Conservation (phyloP, 2,113 vertebrate species). For the Oryzias melastigma region DNA sequence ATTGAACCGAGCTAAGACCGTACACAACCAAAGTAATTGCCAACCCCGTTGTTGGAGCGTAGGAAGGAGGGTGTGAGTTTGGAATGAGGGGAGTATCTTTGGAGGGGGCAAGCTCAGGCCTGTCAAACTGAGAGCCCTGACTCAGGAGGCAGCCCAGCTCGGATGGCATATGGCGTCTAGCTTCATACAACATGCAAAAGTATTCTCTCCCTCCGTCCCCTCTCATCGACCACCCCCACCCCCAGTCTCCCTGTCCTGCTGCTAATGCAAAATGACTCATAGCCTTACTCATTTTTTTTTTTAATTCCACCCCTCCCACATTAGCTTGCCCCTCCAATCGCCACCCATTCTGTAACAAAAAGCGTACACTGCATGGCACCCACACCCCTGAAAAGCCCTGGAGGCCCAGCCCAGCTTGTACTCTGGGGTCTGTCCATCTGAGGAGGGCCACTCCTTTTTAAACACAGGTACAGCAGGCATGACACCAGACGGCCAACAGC, state of each 20-base stretch:
- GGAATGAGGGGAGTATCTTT: constrained; percentile 42
- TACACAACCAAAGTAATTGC: constrained; percentile 61
- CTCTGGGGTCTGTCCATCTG: constrained; percentile 49
- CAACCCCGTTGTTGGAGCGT: constrained; percentile 44
- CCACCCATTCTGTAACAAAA: constrained; percentile 79
- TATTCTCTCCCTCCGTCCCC: constrained; percentile 81
- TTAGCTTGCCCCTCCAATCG: constrained; percentile 62
- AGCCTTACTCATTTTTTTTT: constrained; percentile 90
- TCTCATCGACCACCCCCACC: constrained; percentile 33
- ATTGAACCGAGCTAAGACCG: constrained; percentile 37
- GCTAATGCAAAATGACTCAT: constrained; percentile 98
- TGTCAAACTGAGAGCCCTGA: constrained; percentile 86
- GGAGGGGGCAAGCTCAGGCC: constrained; percentile 88
- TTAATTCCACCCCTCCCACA: constrained; percentile 8
- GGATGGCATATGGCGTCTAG: constrained; percentile 99
- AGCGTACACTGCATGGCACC: constrained; percentile 79
- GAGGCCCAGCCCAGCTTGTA: constrained; percentile 56
- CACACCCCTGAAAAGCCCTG: constrained; percentile 76
- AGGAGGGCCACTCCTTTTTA: constrained; percentile 61
- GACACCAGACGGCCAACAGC: constrained; percentile 74
- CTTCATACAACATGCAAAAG: constrained; percentile 98
- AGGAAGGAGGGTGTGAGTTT: constrained; percentile 75
- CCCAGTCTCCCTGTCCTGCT: constrained; percentile 68
- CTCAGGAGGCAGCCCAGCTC: constrained; percentile 87
- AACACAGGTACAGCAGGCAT: constrained; percentile 75